Evolutionary conservation across 64 coral and sea anemone genomes (phyloP).

Genomic region (Orbicella faveolata): DNA sequence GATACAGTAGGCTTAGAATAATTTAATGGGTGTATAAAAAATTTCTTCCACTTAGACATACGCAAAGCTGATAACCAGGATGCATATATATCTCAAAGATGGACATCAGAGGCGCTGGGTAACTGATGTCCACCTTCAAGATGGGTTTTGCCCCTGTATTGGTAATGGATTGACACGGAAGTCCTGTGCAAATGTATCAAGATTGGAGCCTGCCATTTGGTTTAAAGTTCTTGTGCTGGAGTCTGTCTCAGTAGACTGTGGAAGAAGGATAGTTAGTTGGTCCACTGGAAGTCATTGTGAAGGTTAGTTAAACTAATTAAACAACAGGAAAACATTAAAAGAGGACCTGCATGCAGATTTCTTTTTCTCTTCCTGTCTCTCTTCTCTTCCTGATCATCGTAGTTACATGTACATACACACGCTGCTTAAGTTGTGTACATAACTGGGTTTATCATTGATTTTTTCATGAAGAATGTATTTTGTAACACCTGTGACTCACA

Average conservation of each 20-base stretch:
- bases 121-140: constrained; percentile 69
- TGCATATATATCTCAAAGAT: constrained; percentile 88
- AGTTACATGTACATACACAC: no score
- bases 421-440: no score
- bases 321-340: no score
- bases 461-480: no score
- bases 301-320: background rate
- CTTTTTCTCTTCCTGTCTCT: no score
- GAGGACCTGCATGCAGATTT: no score
- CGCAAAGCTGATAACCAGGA: constrained; percentile 4
- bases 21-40: background rate
- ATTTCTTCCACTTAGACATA: background rate
- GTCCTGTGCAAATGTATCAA: constrained; percentile 10
- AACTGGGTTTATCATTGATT: no score
- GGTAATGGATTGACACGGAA: constrained; percentile 24
- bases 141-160: constrained; percentile 79
- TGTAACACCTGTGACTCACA: no score
- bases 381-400: no score
- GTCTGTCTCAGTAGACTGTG: constrained; percentile 85
- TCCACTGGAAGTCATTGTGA: constrained; percentile 47
- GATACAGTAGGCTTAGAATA: background rate
- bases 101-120: constrained; percentile 76
- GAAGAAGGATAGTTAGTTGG: constrained; percentile 70
- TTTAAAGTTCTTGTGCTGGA: constrained; percentile 87
- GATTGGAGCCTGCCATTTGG: constrained; percentile 88